phyloP scores from a whole-genome alignment of 2,888 invertebrate species.

The Drosophila limbata region DNA sequence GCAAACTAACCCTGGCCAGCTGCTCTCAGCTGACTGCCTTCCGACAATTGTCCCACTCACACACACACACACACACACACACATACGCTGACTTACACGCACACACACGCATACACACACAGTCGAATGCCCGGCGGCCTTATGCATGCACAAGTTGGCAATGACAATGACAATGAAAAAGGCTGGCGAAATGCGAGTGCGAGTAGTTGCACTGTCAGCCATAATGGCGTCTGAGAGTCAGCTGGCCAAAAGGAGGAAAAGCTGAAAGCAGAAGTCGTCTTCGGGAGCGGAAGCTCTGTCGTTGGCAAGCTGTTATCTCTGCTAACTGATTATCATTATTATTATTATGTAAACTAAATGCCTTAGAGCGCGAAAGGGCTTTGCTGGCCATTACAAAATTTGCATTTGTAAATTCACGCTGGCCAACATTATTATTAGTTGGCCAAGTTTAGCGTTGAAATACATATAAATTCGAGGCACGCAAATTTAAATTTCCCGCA shows the following conservation, averaged over 20 bases:
- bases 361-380: constrained; percentile 43
- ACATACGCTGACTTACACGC: background rate
- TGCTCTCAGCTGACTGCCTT: constrained; percentile 59
- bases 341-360: constrained; percentile 67
- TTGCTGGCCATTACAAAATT: constrained; percentile 61
- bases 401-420: constrained; percentile 73
- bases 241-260: constrained; percentile 1
- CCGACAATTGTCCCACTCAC: constrained; percentile 54
- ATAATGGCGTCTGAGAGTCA: constrained; percentile 23
- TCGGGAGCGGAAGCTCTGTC: constrained; percentile 42
- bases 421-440: constrained; percentile 68
- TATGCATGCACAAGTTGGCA: constrained; percentile 56
- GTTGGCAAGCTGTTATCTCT: constrained; percentile 31
- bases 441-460: constrained; percentile 40
- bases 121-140: constrained; percentile 45
- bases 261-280: constrained; percentile 13
- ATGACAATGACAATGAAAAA: constrained; percentile 52
- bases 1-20: constrained; percentile 46
- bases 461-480: constrained; percentile 45
- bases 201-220: constrained; percentile 42
- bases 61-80: constrained; percentile 10
- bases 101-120: constrained; percentile 3
- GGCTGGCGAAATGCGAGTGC: constrained; percentile 10
- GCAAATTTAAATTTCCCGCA: constrained; percentile 16
- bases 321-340: constrained; percentile 57